These are phyloP conservation scores for Pentalonia nigronervosa DNA, from an alignment of 1,140 invertebrate species.

Conservation along the genomic window DNA sequence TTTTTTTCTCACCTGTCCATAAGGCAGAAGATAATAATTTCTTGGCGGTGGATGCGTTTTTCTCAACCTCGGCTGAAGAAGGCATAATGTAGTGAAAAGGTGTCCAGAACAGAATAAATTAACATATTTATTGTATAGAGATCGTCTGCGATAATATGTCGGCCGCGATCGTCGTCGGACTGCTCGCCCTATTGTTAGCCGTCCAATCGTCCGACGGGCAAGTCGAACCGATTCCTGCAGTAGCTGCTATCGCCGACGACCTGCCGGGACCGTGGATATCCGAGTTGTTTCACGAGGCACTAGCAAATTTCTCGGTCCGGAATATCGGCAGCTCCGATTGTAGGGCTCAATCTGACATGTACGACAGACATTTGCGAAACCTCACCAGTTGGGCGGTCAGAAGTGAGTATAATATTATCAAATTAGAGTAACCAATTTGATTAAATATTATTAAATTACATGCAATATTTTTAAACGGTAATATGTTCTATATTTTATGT, in stretches of 20 bases:
- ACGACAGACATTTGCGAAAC: neutral
- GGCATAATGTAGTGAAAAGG: no score
- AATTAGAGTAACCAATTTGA: no score
- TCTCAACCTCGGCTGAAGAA: no score
- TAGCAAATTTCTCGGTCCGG: neutral
- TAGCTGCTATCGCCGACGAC: neutral
- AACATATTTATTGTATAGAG: neutral
- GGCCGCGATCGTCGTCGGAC: neutral
- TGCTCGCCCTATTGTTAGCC: neutral
- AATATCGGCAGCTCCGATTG: neutral
- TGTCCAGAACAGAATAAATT: neutral
- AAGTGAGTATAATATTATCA: neutral
- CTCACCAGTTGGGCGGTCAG: neutral
- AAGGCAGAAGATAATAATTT: no score
- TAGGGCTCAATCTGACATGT: neutral
- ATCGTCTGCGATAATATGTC: neutral
- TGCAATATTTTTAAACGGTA: no score
- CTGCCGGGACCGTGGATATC: neutral
- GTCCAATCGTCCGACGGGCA: neutral
- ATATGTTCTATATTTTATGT: no score
- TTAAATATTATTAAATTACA: no score
- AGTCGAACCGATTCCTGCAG: neutral
- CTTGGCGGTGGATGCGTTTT: no score
- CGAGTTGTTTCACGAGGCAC: neutral
- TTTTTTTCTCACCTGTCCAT: no score